Evolutionary conservation across 2,113 vertebrate species (phyloP).

Genomic region (Butorides virescens): DNA sequence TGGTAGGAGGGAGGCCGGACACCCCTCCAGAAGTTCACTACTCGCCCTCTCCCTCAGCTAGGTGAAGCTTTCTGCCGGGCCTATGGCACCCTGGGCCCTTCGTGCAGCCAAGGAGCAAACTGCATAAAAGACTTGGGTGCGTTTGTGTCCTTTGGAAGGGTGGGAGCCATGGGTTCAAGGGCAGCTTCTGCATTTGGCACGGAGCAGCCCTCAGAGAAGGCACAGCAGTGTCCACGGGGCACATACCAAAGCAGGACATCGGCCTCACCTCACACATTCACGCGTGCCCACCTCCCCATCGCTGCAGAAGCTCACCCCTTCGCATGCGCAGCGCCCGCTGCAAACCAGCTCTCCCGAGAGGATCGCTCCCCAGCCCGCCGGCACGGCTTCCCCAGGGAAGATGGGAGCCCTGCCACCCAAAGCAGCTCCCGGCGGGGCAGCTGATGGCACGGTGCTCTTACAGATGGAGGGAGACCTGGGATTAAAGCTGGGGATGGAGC

Average conservation of each 20-base stretch:
- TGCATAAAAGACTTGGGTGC: background rate
- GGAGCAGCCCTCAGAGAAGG: background rate
- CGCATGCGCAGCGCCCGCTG: fast-evolving
- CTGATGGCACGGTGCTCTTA: background rate
- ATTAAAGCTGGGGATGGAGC: background rate
- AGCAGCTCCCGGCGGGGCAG: background rate
- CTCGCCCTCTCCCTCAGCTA: background rate
- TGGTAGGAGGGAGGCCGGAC: background rate
- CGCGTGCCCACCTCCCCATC: fast-evolving
- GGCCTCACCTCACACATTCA: background rate
- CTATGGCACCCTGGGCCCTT: background rate
- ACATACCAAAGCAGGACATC: background rate
- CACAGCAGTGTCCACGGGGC: background rate
- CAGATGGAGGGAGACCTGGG: background rate
- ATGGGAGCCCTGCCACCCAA: background rate
- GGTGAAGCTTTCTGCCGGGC: background rate
- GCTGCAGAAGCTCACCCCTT: background rate
- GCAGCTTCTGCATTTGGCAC: background rate
- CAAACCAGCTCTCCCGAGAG: background rate
- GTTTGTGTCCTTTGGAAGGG: background rate
- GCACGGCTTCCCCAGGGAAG: background rate
- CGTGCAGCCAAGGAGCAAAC: background rate
- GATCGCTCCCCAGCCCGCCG: background rate
- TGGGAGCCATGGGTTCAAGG: fast-evolving
- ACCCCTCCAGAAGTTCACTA: background rate